A percentile compares a stretch with the other conserved stretches of the same genome.
These are phyloP conservation scores for Camponotus fellah DNA, from an alignment of 2,888 invertebrate species.

Conservation along the genomic window DNA sequence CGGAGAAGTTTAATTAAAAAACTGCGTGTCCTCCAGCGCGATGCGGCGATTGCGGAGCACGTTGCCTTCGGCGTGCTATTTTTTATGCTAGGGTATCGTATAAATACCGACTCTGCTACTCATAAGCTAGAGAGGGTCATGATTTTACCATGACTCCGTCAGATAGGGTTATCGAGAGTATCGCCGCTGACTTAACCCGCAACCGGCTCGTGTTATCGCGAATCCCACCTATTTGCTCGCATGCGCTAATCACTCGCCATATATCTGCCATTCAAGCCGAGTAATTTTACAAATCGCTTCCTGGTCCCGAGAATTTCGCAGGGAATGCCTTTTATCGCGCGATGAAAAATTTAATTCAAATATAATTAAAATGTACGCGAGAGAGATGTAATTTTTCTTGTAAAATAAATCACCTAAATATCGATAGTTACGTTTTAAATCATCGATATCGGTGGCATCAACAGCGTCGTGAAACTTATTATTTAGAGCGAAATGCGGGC, in stretches of 20 bases:
- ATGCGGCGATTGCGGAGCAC: slow-evolving; percentile 33
- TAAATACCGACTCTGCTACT: slow-evolving; percentile 66
- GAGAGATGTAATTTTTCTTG: not conserved
- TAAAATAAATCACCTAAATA: not conserved
- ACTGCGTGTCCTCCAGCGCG: slow-evolving; percentile 40
- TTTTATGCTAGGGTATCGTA: slow-evolving; percentile 61
- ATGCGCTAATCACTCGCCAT: slow-evolving; percentile 82
- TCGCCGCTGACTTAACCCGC: slow-evolving; percentile 72
- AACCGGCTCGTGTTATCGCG: slow-evolving; percentile 72
- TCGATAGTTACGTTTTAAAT: not conserved
- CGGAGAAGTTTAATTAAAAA: slow-evolving; percentile 53
- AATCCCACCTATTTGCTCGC: slow-evolving; percentile 83
- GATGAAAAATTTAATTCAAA: not conserved
- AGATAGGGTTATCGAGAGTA: slow-evolving; percentile 80
- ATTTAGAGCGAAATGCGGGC: not conserved
- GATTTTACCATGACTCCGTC: slow-evolving; percentile 78
- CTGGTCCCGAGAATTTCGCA: slow-evolving; percentile 30
- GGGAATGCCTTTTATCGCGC: not conserved
- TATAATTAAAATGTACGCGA: not conserved
- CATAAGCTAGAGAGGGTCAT: slow-evolving; percentile 68
- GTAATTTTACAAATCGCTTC: slow-evolving; percentile 45
- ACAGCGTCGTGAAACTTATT: slow-evolving; percentile 1
- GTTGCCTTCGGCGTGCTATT: slow-evolving; percentile 53
- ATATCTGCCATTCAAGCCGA: slow-evolving; percentile 73
- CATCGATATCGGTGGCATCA: not conserved